Evolutionary conservation across 2,113 vertebrate genomes (phyloP).

Genomic region (Donacobius atricapilla): DNA sequence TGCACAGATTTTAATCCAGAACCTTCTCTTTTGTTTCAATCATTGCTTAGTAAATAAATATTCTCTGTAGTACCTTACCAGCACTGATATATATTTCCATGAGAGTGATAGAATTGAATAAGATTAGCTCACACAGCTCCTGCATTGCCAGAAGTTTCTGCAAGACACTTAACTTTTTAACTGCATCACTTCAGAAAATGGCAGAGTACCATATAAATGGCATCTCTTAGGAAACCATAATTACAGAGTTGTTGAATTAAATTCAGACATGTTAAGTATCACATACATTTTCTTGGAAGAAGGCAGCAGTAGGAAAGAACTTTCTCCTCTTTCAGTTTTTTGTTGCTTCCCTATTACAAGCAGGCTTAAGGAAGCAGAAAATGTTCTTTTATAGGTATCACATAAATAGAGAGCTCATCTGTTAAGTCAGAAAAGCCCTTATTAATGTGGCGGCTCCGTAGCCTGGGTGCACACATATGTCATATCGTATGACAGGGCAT

Average conservation of each 20-base stretch:
- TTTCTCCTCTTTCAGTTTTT: neutral
- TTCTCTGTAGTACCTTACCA: neutral
- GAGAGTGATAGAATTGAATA: neutral
- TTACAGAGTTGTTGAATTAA: neutral
- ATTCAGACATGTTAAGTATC: neutral
- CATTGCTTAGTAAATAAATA: neutral
- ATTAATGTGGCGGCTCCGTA: conserved; percentile 19
- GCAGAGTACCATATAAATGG: neutral
- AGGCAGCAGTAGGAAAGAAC: neutral
- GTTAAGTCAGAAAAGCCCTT: conserved; percentile 21
- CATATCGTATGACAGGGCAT: conserved; percentile 10
- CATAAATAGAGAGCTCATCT: conserved; percentile 33
- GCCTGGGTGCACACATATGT: conserved; percentile 45
- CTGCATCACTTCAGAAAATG: conserved; percentile 20
- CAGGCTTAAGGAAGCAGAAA: conserved; percentile 35
- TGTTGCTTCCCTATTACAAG: neutral
- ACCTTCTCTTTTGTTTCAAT: neutral
- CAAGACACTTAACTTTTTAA: conserved; percentile 9
- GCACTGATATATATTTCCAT: neutral
- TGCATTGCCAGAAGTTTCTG: neutral
- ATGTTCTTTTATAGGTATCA: conserved; percentile 29
- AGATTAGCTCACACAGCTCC: neutral
- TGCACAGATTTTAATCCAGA: neutral
- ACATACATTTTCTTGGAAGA: neutral
- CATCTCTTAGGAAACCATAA: conserved; percentile 31